Percentiles rank a stretch among this genome's conserved stretches.
These are phyloP conservation scores for Podargus strigoides DNA, from an alignment of 2,797 vertebrate genomes.

Conservation along the genomic window DNA sequence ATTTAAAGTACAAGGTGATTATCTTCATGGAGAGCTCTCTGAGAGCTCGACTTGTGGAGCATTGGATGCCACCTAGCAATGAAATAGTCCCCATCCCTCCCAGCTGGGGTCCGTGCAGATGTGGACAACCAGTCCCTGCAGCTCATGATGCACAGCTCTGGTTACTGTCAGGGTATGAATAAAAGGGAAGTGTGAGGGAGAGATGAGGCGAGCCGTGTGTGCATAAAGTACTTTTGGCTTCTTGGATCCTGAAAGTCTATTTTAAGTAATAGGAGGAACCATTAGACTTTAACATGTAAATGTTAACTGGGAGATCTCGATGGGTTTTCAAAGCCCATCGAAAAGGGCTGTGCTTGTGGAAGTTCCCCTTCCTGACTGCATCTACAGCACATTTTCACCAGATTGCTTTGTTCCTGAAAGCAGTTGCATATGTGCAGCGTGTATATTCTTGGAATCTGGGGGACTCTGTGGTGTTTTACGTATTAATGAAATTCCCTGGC, in stretches of 20 bases:
- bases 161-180: background rate
- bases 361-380: background rate
- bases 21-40: background rate
- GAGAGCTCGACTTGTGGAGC: background rate
- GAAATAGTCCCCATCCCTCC: background rate
- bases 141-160: background rate
- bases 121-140: background rate
- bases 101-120: background rate
- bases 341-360: background rate
- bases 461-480: background rate
- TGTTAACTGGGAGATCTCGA: background rate
- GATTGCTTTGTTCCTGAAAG: background rate
- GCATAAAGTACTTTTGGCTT: background rate
- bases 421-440: background rate
- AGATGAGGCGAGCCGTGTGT: background rate
- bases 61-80: background rate
- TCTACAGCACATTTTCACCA: background rate
- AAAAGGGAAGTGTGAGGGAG: background rate
- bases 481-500: background rate
- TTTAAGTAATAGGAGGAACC: background rate
- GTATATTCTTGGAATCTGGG: background rate
- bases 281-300: rapidly evolving
- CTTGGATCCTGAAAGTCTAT: background rate
- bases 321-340: background rate
- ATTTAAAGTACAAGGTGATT: background rate